Evolutionary conservation across 2,797 vertebrate species (phyloP).

Genomic region (Peromyscus eremicus): DNA sequence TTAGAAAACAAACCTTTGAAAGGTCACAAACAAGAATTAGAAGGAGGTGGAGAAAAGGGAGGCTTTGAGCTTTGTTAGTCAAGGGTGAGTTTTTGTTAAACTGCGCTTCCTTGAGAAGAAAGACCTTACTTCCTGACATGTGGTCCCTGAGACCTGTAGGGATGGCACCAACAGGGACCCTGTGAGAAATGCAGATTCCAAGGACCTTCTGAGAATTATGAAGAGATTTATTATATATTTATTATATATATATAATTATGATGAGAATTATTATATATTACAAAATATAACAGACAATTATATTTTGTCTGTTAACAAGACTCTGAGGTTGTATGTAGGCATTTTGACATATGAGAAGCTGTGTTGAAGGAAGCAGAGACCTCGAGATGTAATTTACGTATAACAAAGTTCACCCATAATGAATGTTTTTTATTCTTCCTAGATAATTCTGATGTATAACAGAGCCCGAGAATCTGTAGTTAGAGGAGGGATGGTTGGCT

Average conservation of each 20-base stretch:
- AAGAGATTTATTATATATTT: too few species aligned
- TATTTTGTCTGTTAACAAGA: neutral
- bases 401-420: neutral
- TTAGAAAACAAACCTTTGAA: neutral
- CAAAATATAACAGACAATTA: too few species aligned
- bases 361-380: neutral
- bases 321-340: neutral
- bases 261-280: too few species aligned
- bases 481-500: neutral
- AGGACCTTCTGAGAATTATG: neutral
- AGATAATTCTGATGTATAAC: neutral
- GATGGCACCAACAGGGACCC: neutral
- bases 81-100: neutral
- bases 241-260: too few species aligned
- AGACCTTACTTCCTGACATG: neutral
- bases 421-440: neutral
- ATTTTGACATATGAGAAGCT: neutral
- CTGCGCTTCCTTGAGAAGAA: slow-evolving; percentile 20
- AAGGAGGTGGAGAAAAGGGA: neutral
- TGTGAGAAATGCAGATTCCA: neutral
- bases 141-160: neutral
- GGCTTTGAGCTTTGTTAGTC: neutral
- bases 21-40: neutral
- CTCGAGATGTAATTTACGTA: neutral
- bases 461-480: neutral